Base-by-base conservation (phyloP, 2,888 invertebrate species). In the Caenorhabditis sp. region DNA sequence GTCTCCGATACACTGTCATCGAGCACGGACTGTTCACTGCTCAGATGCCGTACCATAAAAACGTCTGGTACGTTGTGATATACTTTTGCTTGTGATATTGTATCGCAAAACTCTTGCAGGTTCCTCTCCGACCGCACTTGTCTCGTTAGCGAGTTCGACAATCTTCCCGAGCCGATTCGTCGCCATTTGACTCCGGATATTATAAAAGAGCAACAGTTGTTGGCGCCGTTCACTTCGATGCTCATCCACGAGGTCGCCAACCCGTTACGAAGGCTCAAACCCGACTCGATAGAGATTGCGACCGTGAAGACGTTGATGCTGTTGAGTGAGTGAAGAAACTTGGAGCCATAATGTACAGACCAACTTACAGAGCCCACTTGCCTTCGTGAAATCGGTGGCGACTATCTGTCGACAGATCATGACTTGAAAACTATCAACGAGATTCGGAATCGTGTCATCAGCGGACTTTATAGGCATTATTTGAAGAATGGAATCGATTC, bases 231-330 rank as follows among this genome's bases (percentile, higher is more conserved):
- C 43, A 66, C 75, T 3, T 48, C 61, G 9, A 62, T 75, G 62
- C 56, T 81, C 17, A 70, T 80, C 13, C 75, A 78, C 24, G 82
- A 82, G 17, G 73, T 82, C 7, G 81, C 70, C 13, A 48, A 73
- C 20, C 80, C 81, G 13, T 46, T 82, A 11, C 52, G 79, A 56
- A 39, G 32, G 7, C 43, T 81, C 17, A 61, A 71, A 48, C 81
- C 74, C 20, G 61, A 68, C 8, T 52, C 77, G 5, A 50, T 65
- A 2, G 82, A 82, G 17, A 45, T 81, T 5, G 82, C 82, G 0
- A 74, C 73, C 13, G 61, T 82, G 7, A 82, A 82, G 52, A 56
- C 68, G n/a, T 45, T 82, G 53, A 82, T 80, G 79, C 46, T 82
- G 27, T 46, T 82, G 55, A 79, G 82, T 82, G 15, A 62, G 80